These are phyloP conservation scores for Probosciger aterrimus DNA, from an alignment of 2,113 vertebrate genomes.

Conservation along the genomic window DNA sequence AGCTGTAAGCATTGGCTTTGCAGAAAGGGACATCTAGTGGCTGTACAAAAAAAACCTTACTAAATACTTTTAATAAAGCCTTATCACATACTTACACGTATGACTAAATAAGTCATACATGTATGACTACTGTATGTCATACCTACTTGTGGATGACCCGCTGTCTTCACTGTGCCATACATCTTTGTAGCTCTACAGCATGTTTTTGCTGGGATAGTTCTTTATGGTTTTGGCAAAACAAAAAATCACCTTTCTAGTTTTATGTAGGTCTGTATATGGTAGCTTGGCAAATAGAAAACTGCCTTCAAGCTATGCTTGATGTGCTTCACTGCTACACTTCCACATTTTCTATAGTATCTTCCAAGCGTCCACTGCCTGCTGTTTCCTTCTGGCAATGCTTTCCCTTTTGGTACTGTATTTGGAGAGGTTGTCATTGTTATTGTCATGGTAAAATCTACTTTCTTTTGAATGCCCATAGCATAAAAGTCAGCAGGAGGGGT, in stretches of 20 bases:
- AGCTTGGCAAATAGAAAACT: neutral
- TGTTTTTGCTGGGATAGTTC: neutral
- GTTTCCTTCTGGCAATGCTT: conserved; percentile 66
- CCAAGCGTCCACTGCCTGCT: conserved; percentile 56
- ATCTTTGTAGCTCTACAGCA: neutral
- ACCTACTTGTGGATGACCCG: neutral
- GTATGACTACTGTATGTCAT: neutral
- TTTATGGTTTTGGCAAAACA: neutral
- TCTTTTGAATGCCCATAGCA: conserved; percentile 51
- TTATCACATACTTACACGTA: neutral
- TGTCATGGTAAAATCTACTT: conserved; percentile 71
- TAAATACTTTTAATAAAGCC: neutral
- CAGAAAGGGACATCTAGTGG: conserved; percentile 78
- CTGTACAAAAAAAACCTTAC: conserved; percentile 18
- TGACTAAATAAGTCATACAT: neutral
- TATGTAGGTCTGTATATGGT: neutral
- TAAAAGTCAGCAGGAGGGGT: conserved; percentile 60
- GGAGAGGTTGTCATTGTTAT: conserved; percentile 63
- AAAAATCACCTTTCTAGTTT: neutral
- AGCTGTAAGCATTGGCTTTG: conserved; percentile 60
- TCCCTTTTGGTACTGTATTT: conserved; percentile 39
- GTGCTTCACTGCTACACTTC: neutral
- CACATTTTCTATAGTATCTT: neutral
- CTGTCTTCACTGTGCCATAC: neutral
- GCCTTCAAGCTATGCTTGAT: neutral